Percentiles rank a stretch among this genome's conserved stretches.
Conservation (phyloP, 2,113 vertebrate species). For the western clawed frog (Xenopus tropicalis) region DNA sequence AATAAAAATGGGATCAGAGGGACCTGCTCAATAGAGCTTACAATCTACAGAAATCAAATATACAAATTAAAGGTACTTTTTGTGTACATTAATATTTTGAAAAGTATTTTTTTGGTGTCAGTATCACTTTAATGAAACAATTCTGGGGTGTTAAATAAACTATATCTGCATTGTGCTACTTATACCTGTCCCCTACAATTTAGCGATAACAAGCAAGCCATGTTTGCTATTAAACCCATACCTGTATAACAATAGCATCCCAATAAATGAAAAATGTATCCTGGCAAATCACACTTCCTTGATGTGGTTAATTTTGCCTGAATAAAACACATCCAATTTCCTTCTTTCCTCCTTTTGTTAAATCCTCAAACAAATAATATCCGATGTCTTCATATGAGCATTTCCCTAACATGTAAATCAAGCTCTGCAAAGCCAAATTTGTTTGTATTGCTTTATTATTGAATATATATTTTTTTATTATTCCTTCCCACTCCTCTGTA, state of each 20-base stretch:
- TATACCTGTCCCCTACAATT: background rate
- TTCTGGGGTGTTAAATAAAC: no score
- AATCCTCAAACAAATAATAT: slow-evolving; percentile 33
- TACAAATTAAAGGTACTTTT: no score
- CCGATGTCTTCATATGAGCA: slow-evolving; percentile 7
- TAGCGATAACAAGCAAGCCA: background rate
- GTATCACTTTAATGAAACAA: no score
- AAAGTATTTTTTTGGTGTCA: no score
- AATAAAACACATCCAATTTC: slow-evolving; percentile 18
- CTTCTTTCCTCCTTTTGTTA: slow-evolving; percentile 5
- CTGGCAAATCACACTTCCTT: slow-evolving; percentile 27
- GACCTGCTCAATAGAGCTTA: no score
- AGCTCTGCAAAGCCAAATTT: background rate
- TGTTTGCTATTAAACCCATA: background rate
- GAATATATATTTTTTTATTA: background rate
- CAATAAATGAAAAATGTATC: slow-evolving; percentile 18
- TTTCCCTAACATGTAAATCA: background rate
- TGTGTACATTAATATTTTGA: no score
- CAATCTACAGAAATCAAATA: no score
- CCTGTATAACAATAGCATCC: background rate
- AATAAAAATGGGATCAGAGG: no score
- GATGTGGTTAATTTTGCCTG: background rate
- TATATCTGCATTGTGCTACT: no score
- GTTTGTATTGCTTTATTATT: background rate
- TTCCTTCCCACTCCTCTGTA: background rate